phyloP scores from a whole-genome alignment of 2,888 invertebrate species.

The Chrysolina americana region DNA sequence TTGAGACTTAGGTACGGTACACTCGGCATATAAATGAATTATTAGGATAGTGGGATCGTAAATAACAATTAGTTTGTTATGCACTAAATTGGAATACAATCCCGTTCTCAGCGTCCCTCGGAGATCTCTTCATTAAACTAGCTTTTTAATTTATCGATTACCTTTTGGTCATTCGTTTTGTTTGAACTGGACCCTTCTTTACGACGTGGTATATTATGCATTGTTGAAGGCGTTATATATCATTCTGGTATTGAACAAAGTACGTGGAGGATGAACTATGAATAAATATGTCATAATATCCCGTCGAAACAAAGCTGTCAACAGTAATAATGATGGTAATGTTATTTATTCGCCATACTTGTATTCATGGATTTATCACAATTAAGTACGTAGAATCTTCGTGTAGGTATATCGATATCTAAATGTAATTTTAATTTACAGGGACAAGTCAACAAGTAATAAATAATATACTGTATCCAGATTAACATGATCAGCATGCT shows the following conservation, averaged over 20 bases:
- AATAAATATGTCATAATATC: conserved; percentile 21
- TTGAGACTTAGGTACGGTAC: conserved; percentile 55
- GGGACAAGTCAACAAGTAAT: too few species aligned
- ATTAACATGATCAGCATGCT: too few species aligned
- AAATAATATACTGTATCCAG: too few species aligned
- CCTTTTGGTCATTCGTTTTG: conserved; percentile 52
- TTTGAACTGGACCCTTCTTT: conserved; percentile 24
- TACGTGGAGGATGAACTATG: not conserved
- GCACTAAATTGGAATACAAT: conserved; percentile 64
- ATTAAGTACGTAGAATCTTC: too few species aligned
- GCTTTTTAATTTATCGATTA: conserved; percentile 60
- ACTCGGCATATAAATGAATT: conserved; percentile 62
- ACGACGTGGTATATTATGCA: conserved; percentile 34
- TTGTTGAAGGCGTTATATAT: conserved; percentile 29
- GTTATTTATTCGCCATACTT: not conserved
- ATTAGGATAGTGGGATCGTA: conserved; percentile 61
- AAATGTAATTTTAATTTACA: too few species aligned
- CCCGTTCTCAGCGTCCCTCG: conserved; percentile 59
- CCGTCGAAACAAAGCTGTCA: not conserved
- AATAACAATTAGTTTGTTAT: conserved; percentile 66
- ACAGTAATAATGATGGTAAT: not conserved
- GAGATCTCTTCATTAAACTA: conserved; percentile 64
- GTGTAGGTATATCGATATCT: too few species aligned
- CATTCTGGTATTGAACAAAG: conserved; percentile 23
- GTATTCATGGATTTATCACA: too few species aligned